A percentile compares a stretch with the other conserved stretches of the same genome.
Conservation (phyloP, 2,797 vertebrate genomes). For the Loriculus beryllinus region DNA sequence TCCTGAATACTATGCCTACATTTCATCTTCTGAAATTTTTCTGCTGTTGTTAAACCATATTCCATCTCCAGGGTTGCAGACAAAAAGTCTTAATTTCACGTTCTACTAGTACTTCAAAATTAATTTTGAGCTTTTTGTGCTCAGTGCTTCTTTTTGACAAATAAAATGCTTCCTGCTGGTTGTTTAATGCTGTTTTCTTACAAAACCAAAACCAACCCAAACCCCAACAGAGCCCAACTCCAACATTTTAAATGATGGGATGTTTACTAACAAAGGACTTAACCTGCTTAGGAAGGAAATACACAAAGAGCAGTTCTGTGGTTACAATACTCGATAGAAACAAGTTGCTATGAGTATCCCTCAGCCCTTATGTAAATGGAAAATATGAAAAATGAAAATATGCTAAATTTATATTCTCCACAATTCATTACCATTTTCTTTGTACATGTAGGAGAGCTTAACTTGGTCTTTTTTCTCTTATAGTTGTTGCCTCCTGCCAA, state of each 20-base stretch:
- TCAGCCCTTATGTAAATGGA: not conserved
- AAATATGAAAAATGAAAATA: not conserved
- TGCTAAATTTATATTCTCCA: not conserved
- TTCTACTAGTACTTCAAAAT: not conserved
- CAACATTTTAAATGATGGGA: not conserved
- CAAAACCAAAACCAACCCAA: not conserved
- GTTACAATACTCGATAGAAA: not conserved
- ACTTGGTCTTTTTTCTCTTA: not conserved
- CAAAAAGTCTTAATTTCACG: not conserved
- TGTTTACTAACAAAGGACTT: not conserved
- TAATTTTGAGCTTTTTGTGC: not conserved
- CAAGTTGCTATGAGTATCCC: not conserved
- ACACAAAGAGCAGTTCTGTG: not conserved
- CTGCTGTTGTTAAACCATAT: not conserved
- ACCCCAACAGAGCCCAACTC: not conserved
- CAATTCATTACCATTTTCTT: not conserved
- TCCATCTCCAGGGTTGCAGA: not conserved
- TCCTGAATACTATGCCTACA: not conserved
- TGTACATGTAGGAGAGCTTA: not conserved
- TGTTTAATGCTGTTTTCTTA: not conserved
- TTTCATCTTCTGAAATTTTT: not conserved
- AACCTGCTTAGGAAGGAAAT: not conserved
- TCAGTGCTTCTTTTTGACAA: not conserved
- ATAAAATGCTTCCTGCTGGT: not conserved
- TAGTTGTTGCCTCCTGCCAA: not conserved